Percentiles rank a stretch among this genome's conserved stretches.
Conservation (phyloP, 1,140 invertebrate species). For the Drosophila dunni region DNA sequence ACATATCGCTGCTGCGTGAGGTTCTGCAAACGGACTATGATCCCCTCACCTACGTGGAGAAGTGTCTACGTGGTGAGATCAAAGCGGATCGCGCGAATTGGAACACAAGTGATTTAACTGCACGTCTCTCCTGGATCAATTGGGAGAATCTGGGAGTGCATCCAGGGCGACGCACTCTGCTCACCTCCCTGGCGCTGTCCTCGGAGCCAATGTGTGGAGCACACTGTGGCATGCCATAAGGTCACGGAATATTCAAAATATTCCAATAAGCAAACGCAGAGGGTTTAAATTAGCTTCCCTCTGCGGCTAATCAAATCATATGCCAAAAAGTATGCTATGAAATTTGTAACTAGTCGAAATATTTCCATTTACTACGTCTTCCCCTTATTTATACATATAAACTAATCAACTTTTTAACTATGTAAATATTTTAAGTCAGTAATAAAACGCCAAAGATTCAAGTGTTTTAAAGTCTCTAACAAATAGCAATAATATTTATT, state of each 20-base stretch:
- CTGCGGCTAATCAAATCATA: not conserved
- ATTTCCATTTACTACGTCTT: not conserved
- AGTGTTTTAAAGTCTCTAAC: slow-evolving; percentile 53
- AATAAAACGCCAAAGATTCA: not conserved
- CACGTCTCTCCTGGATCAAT: slow-evolving; percentile 98
- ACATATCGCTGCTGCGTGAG: slow-evolving; percentile 96
- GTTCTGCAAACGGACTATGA: slow-evolving; percentile 95
- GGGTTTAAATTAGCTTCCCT: not conserved
- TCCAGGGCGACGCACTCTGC: slow-evolving; percentile 91
- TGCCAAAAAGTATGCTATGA: slow-evolving; percentile 5
- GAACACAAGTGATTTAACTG: slow-evolving; percentile 99
- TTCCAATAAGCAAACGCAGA: not conserved
- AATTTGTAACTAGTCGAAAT: not conserved
- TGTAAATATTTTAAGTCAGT: slow-evolving; percentile 7
- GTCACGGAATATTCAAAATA: slow-evolving; percentile 21
- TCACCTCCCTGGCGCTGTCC: slow-evolving; percentile 92
- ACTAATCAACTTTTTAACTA: not conserved
- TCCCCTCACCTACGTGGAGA: slow-evolving; percentile 96
- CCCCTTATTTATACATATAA: slow-evolving; percentile 1
- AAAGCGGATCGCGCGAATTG: slow-evolving; percentile 94
- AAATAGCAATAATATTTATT: slow-evolving; percentile 70
- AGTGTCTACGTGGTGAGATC: slow-evolving; percentile 94
- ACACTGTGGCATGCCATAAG: slow-evolving; percentile 72
- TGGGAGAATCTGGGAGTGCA: slow-evolving; percentile 99
- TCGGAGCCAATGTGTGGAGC: slow-evolving; percentile 88